These are phyloP conservation scores for Actenoides lindsayi DNA, from an alignment of 2,113 vertebrate genomes.

Conservation along the genomic window DNA sequence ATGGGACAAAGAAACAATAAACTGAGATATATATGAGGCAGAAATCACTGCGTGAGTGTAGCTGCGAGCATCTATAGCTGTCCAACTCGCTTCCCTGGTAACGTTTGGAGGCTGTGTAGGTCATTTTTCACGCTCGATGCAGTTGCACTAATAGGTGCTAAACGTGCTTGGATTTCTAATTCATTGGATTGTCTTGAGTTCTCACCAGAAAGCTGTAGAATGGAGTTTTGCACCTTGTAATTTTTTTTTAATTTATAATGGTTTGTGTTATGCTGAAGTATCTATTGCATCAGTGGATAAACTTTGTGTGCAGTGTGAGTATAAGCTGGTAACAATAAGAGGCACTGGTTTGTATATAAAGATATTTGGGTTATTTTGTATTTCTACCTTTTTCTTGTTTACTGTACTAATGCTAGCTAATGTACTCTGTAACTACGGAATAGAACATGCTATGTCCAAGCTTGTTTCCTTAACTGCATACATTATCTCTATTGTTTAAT, in stretches of 20 bases:
- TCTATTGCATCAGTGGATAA: conserved; percentile 70
- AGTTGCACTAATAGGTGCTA: conserved; percentile 73
- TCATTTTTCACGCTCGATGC: conserved; percentile 30
- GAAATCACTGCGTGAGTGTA: conserved; percentile 34
- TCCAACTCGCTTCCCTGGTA: conserved; percentile 5
- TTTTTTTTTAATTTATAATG: conserved; percentile 81
- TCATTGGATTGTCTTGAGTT: conserved; percentile 64
- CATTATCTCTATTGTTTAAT: conserved; percentile 87
- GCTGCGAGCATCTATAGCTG: conserved; percentile 31
- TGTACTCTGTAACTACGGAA: conserved; percentile 79
- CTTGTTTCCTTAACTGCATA: conserved; percentile 77
- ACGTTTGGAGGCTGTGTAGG: conserved; percentile 15
- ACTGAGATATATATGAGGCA: conserved; percentile 33
- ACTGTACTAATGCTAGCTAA: conserved; percentile 88
- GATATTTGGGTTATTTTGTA: conserved; percentile 85
- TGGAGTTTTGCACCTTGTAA: conserved; percentile 82
- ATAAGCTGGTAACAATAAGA: conserved; percentile 77
- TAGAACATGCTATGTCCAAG: conserved; percentile 76
- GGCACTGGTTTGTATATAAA: conserved; percentile 94
- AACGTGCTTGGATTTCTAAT: conserved; percentile 61
- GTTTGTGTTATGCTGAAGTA: conserved; percentile 79
- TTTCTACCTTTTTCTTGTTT: conserved; percentile 81
- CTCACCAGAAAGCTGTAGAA: conserved; percentile 75
- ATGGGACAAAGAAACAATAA: conserved; percentile 61
- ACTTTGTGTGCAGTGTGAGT: conserved; percentile 69